Conservation (phyloP, 2,888 invertebrate species). For the Selenia dentaria region DNA sequence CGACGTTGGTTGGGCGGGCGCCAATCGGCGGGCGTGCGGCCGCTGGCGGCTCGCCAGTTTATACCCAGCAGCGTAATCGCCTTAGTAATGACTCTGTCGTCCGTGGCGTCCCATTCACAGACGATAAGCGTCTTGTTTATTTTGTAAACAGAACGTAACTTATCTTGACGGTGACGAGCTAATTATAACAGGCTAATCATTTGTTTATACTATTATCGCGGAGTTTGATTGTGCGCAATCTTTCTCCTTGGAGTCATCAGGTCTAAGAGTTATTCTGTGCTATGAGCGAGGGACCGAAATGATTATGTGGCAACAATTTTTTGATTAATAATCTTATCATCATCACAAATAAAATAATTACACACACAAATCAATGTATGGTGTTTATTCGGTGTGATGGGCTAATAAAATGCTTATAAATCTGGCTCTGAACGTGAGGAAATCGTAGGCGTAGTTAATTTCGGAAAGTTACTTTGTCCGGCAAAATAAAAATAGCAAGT, state of each 20-base stretch:
- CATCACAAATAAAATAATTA: too few relatives aligned
- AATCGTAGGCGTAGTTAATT: too few relatives aligned
- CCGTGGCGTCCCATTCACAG: constrained; percentile 34
- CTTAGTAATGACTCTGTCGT: constrained; percentile 14
- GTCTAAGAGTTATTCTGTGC: too few relatives aligned
- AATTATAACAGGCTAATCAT: constrained; percentile 15
- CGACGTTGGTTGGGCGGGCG: constrained; percentile 54
- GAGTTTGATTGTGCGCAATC: neutral
- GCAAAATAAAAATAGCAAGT: too few relatives aligned
- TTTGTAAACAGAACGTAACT: constrained; percentile 73
- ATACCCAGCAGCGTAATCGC: constrained; percentile 13
- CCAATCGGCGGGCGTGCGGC: constrained; percentile 52
- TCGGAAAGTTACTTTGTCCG: too few relatives aligned
- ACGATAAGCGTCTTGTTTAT: constrained; percentile 62
- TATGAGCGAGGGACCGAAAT: neutral
- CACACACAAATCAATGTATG: too few relatives aligned
- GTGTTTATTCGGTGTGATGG: too few relatives aligned
- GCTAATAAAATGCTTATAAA: too few relatives aligned
- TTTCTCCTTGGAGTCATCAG: neutral
- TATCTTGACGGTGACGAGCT: constrained; percentile 39
- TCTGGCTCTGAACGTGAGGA: too few relatives aligned
- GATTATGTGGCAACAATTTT: too few relatives aligned
- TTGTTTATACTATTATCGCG: constrained; percentile 24
- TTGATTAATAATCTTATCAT: too few relatives aligned
- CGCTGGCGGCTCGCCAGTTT: constrained; percentile 54